Conservation (phyloP, 2,797 vertebrate genomes). For the Oophaga sylvatica region DNA sequence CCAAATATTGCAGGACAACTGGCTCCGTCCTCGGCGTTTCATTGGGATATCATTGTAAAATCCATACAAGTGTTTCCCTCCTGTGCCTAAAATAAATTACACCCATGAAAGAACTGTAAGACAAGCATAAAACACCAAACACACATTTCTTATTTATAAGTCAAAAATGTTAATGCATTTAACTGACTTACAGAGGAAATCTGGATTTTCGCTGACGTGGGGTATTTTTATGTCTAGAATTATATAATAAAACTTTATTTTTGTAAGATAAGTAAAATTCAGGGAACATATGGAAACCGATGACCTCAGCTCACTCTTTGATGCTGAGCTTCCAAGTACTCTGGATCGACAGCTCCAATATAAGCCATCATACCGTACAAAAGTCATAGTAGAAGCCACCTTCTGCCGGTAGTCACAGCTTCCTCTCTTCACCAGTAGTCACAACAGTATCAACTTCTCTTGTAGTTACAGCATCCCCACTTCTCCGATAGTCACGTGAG, state of each 20-base stretch:
- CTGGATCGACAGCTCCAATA: background rate
- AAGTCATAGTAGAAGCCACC: background rate
- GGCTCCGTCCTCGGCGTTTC: conserved; percentile 33
- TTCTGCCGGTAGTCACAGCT: background rate
- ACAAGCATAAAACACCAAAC: conserved; percentile 23
- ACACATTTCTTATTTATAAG: conserved; percentile 18
- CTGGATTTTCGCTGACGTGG: conserved; percentile 35
- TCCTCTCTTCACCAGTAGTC: background rate
- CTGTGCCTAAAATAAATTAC: conserved; percentile 25
- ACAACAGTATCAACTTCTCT: background rate
- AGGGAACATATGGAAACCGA: conserved; percentile 6
- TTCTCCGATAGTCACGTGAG: background rate
- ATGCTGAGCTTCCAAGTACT: background rate
- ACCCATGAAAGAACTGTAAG: conserved; percentile 36
- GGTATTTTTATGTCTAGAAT: conserved; percentile 17
- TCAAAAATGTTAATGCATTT: conserved; percentile 48
- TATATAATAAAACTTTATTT: conserved; percentile 38
- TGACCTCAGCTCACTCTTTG: conserved; percentile 10
- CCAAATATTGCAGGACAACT: conserved; percentile 12
- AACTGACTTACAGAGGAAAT: conserved; percentile 24
- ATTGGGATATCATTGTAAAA: conserved; percentile 33
- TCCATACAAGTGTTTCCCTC: conserved; percentile 19
- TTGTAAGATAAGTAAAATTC: conserved; percentile 19
- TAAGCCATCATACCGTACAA: background rate
- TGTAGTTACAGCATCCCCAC: background rate